phyloP scores from a whole-genome alignment of 2,113 vertebrate genomes.

The Scalopus aquaticus region DNA sequence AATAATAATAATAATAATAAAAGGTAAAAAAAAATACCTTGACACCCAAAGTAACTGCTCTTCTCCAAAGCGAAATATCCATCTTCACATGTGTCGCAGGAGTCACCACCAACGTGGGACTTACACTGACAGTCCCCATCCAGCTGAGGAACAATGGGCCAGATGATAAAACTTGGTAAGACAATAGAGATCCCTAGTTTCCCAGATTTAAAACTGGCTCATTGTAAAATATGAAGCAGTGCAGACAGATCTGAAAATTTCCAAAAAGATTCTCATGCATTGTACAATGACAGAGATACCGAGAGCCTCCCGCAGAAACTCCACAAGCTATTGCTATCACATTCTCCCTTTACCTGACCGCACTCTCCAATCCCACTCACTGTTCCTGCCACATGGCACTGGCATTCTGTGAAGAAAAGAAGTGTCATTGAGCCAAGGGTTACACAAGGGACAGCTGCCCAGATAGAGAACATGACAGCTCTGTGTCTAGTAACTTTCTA shows the following conservation, averaged over 20 bases:
- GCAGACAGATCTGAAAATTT: not conserved
- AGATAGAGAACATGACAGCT: not conserved
- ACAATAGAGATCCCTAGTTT: not conserved
- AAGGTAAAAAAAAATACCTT: too few species aligned
- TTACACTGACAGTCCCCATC: slow-evolving; percentile 94
- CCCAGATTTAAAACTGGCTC: not conserved
- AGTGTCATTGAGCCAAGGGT: not conserved
- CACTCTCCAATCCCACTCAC: slow-evolving; percentile 92
- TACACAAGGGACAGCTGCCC: not conserved
- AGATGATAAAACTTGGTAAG: not conserved
- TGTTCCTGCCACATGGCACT: slow-evolving; percentile 91
- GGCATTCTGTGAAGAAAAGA: slow-evolving; percentile 88
- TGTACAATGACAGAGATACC: not conserved
- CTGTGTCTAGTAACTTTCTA: not conserved
- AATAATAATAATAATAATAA: too few species aligned
- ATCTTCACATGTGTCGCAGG: slow-evolving; percentile 90
- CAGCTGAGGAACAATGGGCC: slow-evolving; percentile 81
- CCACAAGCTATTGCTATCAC: not conserved
- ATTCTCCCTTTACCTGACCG: slow-evolving; percentile 87
- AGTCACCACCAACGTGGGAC: slow-evolving; percentile 85
- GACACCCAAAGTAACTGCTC: slow-evolving; percentile 94
- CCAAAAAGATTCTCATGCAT: not conserved
- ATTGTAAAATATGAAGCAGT: not conserved
- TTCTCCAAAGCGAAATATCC: slow-evolving; percentile 91
- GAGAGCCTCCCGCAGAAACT: not conserved